Percentiles rank a stretch among this genome's conserved stretches.
These are phyloP conservation scores for Megaceryle alcyon DNA, from an alignment of 2,797 vertebrate genomes.

Conservation along the genomic window DNA sequence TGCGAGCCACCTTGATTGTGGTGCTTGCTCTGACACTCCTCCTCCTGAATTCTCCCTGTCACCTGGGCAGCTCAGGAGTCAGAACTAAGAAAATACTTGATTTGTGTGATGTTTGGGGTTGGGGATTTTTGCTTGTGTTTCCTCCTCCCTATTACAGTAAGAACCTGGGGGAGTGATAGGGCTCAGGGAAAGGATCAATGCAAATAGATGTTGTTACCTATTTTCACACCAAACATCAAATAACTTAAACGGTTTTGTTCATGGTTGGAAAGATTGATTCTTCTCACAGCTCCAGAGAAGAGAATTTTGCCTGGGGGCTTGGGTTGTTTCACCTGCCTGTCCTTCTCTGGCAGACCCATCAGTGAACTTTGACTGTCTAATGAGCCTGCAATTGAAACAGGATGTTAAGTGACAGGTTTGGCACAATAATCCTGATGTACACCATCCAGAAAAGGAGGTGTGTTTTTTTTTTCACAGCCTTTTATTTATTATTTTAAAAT, in stretches of 20 bases:
- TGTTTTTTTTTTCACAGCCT: background rate
- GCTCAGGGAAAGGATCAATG: background rate
- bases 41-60: background rate
- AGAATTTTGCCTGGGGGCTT: background rate
- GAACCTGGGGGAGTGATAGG: background rate
- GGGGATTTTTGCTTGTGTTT: background rate
- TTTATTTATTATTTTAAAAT: background rate
- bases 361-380: conserved; percentile 28
- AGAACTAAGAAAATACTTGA: background rate
- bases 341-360: background rate
- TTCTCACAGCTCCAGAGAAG: background rate
- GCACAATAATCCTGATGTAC: background rate
- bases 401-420: background rate
- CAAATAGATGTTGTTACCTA: background rate
- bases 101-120: background rate
- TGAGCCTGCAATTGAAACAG: background rate
- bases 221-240: background rate
- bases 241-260: background rate
- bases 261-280: background rate
- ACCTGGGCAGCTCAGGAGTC: background rate
- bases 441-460: background rate
- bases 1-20: background rate
- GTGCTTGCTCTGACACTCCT: background rate
- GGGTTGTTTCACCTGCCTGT: background rate
- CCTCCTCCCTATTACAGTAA: background rate